Percentiles rank a stretch among this genome's conserved stretches.
phyloP scores from a whole-genome alignment of 2,888 invertebrate species.

The Thyatira batis region DNA sequence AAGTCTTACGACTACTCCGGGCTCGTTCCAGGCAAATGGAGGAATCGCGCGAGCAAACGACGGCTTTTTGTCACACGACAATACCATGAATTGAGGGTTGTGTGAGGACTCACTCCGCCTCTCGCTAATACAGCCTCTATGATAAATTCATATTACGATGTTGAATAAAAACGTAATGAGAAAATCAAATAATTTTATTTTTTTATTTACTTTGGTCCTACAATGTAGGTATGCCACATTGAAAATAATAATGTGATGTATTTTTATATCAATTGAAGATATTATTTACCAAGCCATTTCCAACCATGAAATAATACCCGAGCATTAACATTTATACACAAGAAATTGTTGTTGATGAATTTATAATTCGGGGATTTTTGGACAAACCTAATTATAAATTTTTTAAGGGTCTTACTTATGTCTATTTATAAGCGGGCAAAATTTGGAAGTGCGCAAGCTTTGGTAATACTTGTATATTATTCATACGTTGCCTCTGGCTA shows the following conservation, averaged over 20 bases:
- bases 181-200: background rate
- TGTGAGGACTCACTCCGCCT: slow-evolving; percentile 22
- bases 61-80: slow-evolving; percentile 61
- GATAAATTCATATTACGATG: background rate
- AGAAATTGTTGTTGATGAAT: too few relatives aligned
- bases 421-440: background rate
- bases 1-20: slow-evolving; percentile 49
- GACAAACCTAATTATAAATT: background rate
- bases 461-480: slow-evolving; percentile 17
- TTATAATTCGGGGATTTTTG: too few relatives aligned
- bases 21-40: slow-evolving; percentile 43
- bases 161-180: background rate
- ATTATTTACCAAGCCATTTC: too few relatives aligned
- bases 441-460: slow-evolving; percentile 1
- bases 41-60: slow-evolving; percentile 44
- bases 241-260: too few relatives aligned
- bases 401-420: background rate
- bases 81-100: slow-evolving; percentile 56
- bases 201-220: background rate
- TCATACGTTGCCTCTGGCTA: slow-evolving; percentile 16
- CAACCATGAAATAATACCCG: too few relatives aligned
- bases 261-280: too few relatives aligned
- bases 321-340: too few relatives aligned
- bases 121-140: background rate
- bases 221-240: too few relatives aligned